phyloP scores from a whole-genome alignment of 2,113 vertebrate genomes.

The Pyrgilauda ruficollis region DNA sequence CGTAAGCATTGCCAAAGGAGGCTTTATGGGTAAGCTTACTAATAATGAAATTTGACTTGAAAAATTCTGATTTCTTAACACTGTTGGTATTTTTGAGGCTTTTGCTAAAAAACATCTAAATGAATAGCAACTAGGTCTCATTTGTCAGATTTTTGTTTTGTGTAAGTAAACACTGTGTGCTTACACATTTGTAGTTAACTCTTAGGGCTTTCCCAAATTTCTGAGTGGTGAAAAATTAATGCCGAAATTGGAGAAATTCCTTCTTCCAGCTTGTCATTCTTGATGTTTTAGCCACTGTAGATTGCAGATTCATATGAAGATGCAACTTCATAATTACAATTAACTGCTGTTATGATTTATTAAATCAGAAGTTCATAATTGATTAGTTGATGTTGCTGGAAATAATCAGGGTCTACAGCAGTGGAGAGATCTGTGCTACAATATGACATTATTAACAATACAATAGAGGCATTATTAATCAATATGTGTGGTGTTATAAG shows the following conservation, averaged over 20 bases:
- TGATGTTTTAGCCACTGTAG: background rate
- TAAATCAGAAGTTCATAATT: background rate
- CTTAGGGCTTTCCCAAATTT: background rate
- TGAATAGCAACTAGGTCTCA: background rate
- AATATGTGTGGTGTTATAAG: background rate
- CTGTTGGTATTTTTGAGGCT: background rate
- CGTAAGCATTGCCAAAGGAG: constrained; percentile 96
- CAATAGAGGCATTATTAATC: background rate
- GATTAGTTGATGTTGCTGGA: background rate
- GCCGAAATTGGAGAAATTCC: background rate
- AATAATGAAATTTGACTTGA: constrained; percentile 3
- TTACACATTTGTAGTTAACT: background rate
- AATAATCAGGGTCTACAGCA: background rate
- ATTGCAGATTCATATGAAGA: background rate
- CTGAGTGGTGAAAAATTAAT: background rate
- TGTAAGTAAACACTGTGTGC: background rate
- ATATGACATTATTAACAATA: background rate
- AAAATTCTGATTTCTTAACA: background rate
- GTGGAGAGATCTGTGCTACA: background rate
- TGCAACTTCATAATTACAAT: background rate
- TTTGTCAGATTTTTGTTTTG: background rate
- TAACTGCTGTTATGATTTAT: background rate
- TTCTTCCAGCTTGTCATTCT: background rate
- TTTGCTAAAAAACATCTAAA: background rate
- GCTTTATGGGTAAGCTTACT: constrained; percentile 93